Evolutionary conservation across 2,888 invertebrate species (phyloP).

Genomic region (Drosophila anomalipes): DNA sequence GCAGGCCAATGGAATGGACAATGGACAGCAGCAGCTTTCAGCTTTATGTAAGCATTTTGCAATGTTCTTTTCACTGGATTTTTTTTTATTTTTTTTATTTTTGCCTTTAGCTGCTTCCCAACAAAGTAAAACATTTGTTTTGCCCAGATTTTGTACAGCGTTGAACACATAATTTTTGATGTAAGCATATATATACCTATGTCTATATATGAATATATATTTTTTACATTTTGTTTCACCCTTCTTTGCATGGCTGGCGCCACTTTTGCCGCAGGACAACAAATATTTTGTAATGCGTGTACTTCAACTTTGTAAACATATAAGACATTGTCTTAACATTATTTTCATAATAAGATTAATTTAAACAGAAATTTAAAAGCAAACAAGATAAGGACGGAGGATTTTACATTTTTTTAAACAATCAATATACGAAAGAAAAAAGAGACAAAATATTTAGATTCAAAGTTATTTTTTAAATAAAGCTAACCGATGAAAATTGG

Average conservation of each 20-base stretch:
- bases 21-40: constrained; percentile 37
- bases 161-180: constrained; percentile 64
- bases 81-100: constrained; percentile 6
- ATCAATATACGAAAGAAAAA: no score
- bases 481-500: no score
- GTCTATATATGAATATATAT: constrained; percentile 12
- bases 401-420: no score
- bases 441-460: no score
- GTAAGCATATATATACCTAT: constrained; percentile 20
- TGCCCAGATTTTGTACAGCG: constrained; percentile 62
- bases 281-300: constrained; percentile 43
- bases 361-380: constrained; percentile 5
- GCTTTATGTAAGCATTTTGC: constrained; percentile 47
- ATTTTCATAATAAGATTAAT: constrained; percentile 8
- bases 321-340: not conserved
- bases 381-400: not conserved
- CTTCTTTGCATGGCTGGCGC: constrained; percentile 44
- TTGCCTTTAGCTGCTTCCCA: constrained; percentile 45
- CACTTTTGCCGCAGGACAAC: constrained; percentile 49
- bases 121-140: constrained; percentile 79
- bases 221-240: constrained; percentile 35
- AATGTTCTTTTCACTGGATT: constrained; percentile 41
- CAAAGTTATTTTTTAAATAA: no score
- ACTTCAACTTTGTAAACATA: constrained; percentile 12
- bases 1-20: constrained; percentile 65